Evolutionary conservation across 2,888 invertebrate species (phyloP).

Genomic region (Aphodius sticticus): DNA sequence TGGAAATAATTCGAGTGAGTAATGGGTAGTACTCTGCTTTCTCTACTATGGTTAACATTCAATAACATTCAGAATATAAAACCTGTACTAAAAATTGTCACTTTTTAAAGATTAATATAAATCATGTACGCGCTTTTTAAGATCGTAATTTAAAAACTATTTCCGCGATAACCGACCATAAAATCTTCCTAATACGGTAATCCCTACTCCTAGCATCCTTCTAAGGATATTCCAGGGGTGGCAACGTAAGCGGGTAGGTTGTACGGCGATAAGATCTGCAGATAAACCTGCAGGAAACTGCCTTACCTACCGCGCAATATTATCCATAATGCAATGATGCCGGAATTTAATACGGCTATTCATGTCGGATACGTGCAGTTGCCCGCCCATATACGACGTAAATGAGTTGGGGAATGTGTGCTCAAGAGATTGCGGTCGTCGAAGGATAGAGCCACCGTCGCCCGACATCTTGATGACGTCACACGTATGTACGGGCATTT

Average conservation of each 20-base stretch:
- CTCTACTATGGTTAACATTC: too few relatives aligned
- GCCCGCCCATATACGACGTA: slow-evolving; percentile 28
- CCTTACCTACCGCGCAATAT: slow-evolving; percentile 27
- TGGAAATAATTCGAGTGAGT: too few relatives aligned
- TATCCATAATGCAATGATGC: slow-evolving; percentile 36
- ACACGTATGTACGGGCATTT: not conserved
- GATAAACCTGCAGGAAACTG: not conserved
- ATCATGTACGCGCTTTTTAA: too few relatives aligned
- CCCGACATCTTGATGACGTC: slow-evolving; percentile 19
- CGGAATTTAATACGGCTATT: slow-evolving; percentile 35
- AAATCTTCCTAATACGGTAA: not conserved
- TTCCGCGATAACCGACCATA: not conserved
- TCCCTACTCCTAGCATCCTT: not conserved
- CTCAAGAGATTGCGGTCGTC: slow-evolving; percentile 25
- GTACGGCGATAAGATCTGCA: not conserved
- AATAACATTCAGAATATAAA: too few relatives aligned
- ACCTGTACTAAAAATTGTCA: too few relatives aligned
- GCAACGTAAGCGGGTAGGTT: not conserved
- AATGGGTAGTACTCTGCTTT: too few relatives aligned
- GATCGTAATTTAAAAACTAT: not conserved
- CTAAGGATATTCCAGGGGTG: not conserved
- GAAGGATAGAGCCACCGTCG: slow-evolving; percentile 24
- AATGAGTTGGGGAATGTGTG: slow-evolving; percentile 31
- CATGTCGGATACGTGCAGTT: slow-evolving; percentile 35
- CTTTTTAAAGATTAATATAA: too few relatives aligned